Evolutionary conservation across 2,797 vertebrate genomes (phyloP).

Genomic region (Rhynchonycteris naso): DNA sequence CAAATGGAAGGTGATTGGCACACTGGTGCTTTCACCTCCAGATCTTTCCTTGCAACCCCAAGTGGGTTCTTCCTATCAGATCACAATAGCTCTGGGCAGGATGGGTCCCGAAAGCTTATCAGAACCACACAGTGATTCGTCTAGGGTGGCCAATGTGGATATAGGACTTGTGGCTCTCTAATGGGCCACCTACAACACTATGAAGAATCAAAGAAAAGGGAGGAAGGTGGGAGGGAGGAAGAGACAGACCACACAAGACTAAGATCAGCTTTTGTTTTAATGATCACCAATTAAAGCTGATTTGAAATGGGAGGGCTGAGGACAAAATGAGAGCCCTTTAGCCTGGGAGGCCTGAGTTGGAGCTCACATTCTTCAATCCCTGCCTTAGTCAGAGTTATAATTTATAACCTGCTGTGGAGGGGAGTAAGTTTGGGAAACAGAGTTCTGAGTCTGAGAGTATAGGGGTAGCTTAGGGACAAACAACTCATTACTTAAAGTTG

Average conservation of each 20-base stretch:
- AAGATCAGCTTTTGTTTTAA: neutral
- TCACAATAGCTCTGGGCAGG: neutral
- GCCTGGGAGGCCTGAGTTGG: neutral
- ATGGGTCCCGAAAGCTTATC: neutral
- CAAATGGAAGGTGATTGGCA: neutral
- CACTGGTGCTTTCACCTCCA: neutral
- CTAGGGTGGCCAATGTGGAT: neutral
- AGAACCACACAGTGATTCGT: neutral
- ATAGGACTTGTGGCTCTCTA: neutral
- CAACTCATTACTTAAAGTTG: neutral
- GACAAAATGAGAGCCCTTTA: neutral
- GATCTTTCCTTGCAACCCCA: neutral
- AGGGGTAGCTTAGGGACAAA: neutral
- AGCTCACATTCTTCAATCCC: neutral
- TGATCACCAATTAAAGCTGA: neutral
- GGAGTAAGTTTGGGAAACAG: neutral
- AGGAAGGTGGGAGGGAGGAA: neutral
- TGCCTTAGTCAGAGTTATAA: neutral
- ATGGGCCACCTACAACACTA: neutral
- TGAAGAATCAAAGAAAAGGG: neutral
- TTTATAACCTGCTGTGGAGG: neutral
- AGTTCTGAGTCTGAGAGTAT: neutral
- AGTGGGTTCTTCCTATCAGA: neutral
- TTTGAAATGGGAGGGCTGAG: neutral
- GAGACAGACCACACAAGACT: conserved; percentile 48